Evolutionary conservation across 1,140 invertebrate species (phyloP).

Genomic region (Aporrectodea caliginosa): DNA sequence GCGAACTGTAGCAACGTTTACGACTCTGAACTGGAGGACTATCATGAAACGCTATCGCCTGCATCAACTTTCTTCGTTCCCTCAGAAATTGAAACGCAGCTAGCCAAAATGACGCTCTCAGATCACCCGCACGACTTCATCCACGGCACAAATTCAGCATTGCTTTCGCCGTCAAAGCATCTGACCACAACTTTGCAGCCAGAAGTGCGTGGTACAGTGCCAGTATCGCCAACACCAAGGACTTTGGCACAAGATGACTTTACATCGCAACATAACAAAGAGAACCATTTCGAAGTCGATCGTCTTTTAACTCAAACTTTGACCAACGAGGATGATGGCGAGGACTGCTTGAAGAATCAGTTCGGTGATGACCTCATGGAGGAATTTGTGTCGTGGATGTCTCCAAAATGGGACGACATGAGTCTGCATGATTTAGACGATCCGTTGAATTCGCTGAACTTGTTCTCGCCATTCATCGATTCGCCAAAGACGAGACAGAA

Average conservation of each 20-base stretch:
- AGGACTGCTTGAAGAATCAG: not conserved
- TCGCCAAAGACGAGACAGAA: no score
- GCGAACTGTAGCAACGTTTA: not conserved
- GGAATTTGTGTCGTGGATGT: not conserved
- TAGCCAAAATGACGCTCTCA: not conserved
- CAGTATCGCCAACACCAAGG: no score
- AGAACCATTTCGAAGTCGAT: not conserved
- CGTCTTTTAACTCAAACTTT: not conserved
- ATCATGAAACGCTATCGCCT: not conserved
- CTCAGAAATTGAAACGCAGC: not conserved
- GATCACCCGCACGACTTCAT: not conserved
- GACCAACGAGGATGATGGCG: not conserved
- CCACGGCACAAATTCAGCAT: not conserved
- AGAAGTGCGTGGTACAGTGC: not conserved
- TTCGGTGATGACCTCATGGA: not conserved
- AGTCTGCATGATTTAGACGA: not conserved
- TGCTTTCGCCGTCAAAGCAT: not conserved
- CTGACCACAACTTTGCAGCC: not conserved
- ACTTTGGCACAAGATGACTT: no score
- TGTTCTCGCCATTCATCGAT: not conserved
- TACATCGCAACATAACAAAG: not conserved
- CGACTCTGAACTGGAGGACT: not conserved
- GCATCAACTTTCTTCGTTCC: not conserved
- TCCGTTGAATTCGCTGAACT: not conserved
- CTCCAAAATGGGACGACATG: not conserved